Conservation (phyloP, 2,888 invertebrate genomes). For the Halictus quadricinctus region DNA sequence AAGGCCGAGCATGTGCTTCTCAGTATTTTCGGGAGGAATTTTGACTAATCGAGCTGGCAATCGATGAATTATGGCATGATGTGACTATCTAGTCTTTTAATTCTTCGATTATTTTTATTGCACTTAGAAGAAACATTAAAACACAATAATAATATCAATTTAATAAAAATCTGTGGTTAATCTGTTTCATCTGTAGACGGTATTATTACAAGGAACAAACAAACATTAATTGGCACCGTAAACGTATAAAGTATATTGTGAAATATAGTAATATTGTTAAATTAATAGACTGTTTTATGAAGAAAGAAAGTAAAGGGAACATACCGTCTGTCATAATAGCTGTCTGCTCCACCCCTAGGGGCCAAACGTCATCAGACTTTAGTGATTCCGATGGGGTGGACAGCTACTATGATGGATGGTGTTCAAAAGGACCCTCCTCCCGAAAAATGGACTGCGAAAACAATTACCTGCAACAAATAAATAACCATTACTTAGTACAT, state of each 20-base stretch:
- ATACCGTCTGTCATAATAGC: neutral
- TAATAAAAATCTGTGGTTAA: no score
- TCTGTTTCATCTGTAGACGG: no score
- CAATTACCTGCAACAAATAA: constrained; percentile 5
- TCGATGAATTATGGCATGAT: neutral
- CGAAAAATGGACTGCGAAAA: neutral
- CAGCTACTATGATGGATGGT: neutral
- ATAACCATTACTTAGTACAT: constrained; percentile 1
- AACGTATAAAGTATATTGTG: neutral
- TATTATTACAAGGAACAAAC: neutral
- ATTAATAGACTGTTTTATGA: neutral
- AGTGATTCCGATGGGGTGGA: neutral
- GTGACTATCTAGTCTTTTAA: no score
- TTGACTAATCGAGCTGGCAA: no score
- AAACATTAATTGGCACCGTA: neutral
- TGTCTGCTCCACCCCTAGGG: neutral
- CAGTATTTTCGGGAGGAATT: no score
- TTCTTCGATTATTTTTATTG: no score
- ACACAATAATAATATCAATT: no score
- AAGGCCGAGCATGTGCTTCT: neutral
- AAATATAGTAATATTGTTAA: neutral
- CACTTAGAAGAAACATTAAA: no score
- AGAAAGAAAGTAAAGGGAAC: neutral
- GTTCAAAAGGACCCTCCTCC: neutral
- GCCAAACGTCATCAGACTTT: neutral